phyloP scores from a whole-genome alignment of 2,113 vertebrate species.

The Orientallactaga bullata region DNA sequence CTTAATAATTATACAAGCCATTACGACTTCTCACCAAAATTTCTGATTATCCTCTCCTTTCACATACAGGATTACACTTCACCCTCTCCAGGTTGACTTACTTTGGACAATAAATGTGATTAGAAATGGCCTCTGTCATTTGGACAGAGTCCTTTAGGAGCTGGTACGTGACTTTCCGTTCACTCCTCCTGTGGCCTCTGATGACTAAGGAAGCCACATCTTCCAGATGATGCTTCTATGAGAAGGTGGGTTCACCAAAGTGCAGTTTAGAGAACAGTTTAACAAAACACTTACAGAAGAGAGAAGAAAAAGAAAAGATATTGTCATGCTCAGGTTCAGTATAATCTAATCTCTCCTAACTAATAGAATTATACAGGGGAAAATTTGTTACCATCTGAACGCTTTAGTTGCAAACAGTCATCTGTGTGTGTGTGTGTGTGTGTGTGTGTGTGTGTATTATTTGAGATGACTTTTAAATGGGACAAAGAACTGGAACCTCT shows the following conservation, averaged over 20 bases:
- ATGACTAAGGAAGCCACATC: not conserved
- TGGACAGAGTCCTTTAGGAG: not conserved
- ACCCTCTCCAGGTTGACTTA: not conserved
- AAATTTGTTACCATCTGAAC: not conserved
- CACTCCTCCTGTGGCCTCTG: not conserved
- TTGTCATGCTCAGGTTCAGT: not conserved
- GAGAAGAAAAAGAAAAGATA: not conserved
- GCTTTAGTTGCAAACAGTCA: not conserved
- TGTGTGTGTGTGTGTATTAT: not conserved
- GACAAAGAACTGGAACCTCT: not conserved
- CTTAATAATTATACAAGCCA: not conserved
- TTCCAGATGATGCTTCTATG: not conserved
- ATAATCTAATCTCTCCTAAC: not conserved
- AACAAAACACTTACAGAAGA: not conserved
- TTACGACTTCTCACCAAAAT: not conserved
- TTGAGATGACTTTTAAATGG: constrained; percentile 24
- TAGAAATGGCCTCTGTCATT: not conserved
- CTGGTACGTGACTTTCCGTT: not conserved
- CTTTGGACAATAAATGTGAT: constrained; percentile 8
- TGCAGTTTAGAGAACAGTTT: not conserved
- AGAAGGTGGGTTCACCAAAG: not conserved
- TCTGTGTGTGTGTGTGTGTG: no score
- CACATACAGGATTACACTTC: not conserved
- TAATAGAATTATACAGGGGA: not conserved
- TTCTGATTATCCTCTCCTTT: not conserved